phyloP scores from a whole-genome alignment of 2,797 vertebrate genomes.

The Philypnodon macrostomus region DNA sequence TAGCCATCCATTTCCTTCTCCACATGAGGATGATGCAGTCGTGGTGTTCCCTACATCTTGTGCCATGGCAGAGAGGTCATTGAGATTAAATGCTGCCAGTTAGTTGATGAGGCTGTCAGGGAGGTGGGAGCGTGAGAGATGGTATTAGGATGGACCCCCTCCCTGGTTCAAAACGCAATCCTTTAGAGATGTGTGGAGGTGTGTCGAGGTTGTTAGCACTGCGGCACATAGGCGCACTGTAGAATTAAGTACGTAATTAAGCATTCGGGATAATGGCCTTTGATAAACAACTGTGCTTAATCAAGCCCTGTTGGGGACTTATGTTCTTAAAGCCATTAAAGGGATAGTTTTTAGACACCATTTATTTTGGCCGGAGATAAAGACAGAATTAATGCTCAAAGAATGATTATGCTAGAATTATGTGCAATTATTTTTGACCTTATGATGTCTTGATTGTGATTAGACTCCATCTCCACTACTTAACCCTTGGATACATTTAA shows the following conservation, averaged over 20 bases:
- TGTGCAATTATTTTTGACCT: conserved; percentile 10
- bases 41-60: conserved; percentile 39
- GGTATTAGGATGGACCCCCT: conserved; percentile 16
- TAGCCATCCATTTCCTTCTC: conserved; percentile 36
- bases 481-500: conserved; percentile 1
- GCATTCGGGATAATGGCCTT: conserved; percentile 17
- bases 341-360: conserved; percentile 1
- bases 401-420: neutral
- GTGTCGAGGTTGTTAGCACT: conserved; percentile 3
- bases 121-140: conserved; percentile 26
- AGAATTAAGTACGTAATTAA: conserved; percentile 37
- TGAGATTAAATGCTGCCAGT: conserved; percentile 52
- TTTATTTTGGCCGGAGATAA: neutral
- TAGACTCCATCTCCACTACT: neutral
- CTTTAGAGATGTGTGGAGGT: conserved; percentile 5
- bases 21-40: conserved; percentile 51
- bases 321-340: conserved; percentile 6
- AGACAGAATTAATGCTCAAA: conserved; percentile 1
- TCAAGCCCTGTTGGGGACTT: neutral
- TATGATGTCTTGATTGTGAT: neutral
- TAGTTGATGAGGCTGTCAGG: conserved; percentile 52
- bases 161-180: conserved; percentile 4
- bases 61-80: conserved; percentile 44
- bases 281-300: conserved; percentile 31
- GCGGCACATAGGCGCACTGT: conserved; percentile 6